Evolutionary conservation across 2,797 vertebrate species (phyloP), one percentile per base, ranked within the genome.

Genomic region (Sparus aurata): DNA sequence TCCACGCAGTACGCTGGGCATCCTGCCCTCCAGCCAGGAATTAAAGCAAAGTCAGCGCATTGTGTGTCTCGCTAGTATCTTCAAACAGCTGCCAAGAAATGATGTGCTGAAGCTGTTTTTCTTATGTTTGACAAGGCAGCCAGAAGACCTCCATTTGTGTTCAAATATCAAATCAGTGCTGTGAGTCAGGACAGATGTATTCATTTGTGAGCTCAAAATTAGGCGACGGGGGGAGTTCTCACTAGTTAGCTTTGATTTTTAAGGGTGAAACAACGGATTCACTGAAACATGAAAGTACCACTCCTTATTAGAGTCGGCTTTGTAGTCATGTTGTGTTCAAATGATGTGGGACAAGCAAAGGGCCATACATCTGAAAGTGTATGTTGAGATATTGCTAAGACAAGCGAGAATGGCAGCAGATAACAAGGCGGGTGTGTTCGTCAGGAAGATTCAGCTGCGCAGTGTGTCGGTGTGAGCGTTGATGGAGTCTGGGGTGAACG

Each of bases 31-130:
- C 18, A 84, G 72, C 20, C 45, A 34, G 47, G 49, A 69, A 64
- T 17, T 41, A 66, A 69, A 69, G 77, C 73, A 47, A 41, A 61
- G 77, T 84, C 85, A 82, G 86, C 80, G 72, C 22, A 62, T 74
- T 84, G 25, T 76, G 47, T 18, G 27, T 47, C 55, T 84, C 60
- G 41, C 63, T 38, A 27, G 69, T 25, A 62, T 78, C 76, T 60
- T 46, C 55, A 66, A 57, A 47, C 52, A 69, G 41, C 77, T 61
- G 63, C 58, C 45, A 55, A 50, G 65, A 84, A 75, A 71, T 50
- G 38, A 41, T 57, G 61, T 11, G 72, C 78, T n/a, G 17, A 30
- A 50, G 46, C 45, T 43, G 59, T 71, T 77, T 79, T 77, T 73
- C 46, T 69, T 34, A 38, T 69, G 50, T 77, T 78, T 25, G 57